A percentile compares a stretch with the other conserved stretches of the same genome.
These are phyloP conservation scores for Colossoma macropomum DNA, from an alignment of 2,113 vertebrate species.

Conservation along the genomic window DNA sequence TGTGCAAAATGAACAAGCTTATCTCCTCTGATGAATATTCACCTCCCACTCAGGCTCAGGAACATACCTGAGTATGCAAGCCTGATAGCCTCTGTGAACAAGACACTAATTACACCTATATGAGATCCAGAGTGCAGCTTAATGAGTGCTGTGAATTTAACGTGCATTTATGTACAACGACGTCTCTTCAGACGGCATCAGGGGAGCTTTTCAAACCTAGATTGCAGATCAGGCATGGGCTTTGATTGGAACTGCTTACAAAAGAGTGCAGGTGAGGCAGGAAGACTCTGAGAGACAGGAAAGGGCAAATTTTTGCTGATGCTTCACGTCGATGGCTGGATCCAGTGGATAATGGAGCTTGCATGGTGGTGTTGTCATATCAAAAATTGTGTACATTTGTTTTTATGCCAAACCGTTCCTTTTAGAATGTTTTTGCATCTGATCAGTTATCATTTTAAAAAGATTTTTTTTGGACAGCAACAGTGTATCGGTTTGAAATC, in stretches of 20 bases:
- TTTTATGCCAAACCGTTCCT: no score
- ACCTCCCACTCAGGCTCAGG: slow-evolving; percentile 8
- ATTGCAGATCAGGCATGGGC: slow-evolving; percentile 3
- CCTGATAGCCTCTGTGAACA: slow-evolving; percentile 10
- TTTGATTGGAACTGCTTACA: slow-evolving; percentile 6
- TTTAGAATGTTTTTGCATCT: no score
- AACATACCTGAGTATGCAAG: slow-evolving; percentile 16
- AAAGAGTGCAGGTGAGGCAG: slow-evolving; percentile 3
- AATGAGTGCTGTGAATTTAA: slow-evolving; percentile 18
- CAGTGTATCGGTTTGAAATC: background rate
- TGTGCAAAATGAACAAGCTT: slow-evolving; percentile 35
- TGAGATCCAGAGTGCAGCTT: slow-evolving; percentile 3
- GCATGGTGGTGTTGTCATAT: no score
- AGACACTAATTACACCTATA: slow-evolving; percentile 17
- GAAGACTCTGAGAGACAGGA: background rate
- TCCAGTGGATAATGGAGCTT: background rate
- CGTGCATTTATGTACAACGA: background rate
- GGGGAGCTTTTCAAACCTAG: slow-evolving; percentile 4
- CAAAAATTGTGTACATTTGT: no score
- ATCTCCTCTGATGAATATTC: slow-evolving; percentile 35
- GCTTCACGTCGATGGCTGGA: background rate
- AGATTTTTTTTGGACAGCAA: background rate
- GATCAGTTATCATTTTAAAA: no score
- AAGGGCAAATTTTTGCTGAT: background rate
- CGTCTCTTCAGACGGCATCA: slow-evolving; percentile 2